Percentiles rank a stretch among this genome's conserved stretches.
These are phyloP conservation scores for Pterocles gutturalis DNA, from an alignment of 2,113 vertebrate genomes.

Conservation along the genomic window DNA sequence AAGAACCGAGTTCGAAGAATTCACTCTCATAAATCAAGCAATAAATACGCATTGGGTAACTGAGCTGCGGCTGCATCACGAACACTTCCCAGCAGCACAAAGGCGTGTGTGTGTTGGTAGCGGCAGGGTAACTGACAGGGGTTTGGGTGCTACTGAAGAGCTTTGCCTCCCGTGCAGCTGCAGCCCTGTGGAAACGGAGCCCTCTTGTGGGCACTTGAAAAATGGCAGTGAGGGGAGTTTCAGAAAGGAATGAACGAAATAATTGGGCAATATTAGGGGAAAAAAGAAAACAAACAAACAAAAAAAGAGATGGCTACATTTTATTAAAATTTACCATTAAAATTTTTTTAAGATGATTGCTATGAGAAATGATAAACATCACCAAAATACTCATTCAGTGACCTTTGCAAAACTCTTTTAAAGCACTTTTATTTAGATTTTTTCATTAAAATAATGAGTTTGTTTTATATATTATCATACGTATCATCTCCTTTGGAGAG, in stretches of 20 bases:
- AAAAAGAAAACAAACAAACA: rapidly evolving
- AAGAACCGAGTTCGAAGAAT: not conserved
- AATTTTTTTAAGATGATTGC: not conserved
- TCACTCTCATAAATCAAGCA: not conserved
- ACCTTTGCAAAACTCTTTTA: not conserved
- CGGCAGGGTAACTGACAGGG: not conserved
- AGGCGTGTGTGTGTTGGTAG: rapidly evolving
- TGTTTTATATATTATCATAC: not conserved
- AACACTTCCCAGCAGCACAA: not conserved
- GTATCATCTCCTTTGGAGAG: not conserved
- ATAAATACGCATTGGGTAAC: not conserved
- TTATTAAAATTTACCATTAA: not conserved
- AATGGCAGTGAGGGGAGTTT: not conserved
- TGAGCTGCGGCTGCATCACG: not conserved
- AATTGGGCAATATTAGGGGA: rapidly evolving
- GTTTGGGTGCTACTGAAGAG: not conserved
- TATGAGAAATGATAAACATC: not conserved
- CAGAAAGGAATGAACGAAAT: not conserved
- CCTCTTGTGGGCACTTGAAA: slow-evolving; percentile 25
- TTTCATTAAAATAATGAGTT: not conserved
- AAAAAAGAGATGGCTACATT: rapidly evolving
- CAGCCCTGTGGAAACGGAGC: not conserved
- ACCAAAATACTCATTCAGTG: not conserved
- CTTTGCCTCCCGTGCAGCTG: not conserved
- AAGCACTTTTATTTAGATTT: not conserved